Conservation (phyloP, 2,113 vertebrate genomes). For the Planiliza haematocheilus region DNA sequence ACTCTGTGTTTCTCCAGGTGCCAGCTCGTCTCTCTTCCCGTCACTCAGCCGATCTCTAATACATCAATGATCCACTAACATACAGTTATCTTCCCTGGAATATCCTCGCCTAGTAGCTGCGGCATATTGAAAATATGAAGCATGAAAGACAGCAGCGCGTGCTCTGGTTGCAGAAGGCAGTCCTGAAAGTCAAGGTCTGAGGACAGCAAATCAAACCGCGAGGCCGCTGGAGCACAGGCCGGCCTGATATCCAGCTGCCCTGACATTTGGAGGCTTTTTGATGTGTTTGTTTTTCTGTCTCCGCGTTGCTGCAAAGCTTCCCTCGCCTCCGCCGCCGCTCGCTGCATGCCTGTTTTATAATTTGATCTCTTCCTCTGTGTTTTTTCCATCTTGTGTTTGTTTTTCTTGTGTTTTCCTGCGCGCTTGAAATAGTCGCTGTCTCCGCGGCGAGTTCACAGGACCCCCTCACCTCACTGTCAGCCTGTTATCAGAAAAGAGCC, state of each 20-base stretch:
- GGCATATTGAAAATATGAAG: neutral
- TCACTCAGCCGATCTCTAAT: slow-evolving; percentile 27
- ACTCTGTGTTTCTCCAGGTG: slow-evolving; percentile 36
- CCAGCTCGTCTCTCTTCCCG: slow-evolving; percentile 6
- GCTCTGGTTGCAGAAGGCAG: slow-evolving; percentile 18
- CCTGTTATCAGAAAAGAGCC: slow-evolving; percentile 63
- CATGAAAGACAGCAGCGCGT: neutral
- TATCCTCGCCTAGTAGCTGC: neutral
- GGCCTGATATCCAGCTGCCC: slow-evolving; percentile 54
- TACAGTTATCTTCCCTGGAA: neutral
- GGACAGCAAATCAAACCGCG: slow-evolving; percentile 25
- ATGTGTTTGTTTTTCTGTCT: slow-evolving; percentile 46
- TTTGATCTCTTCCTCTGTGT: slow-evolving; percentile 7
- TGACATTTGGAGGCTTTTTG: slow-evolving; percentile 70
- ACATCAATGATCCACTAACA: neutral
- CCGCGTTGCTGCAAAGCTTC: slow-evolving; percentile 13
- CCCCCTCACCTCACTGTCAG: slow-evolving; percentile 48
- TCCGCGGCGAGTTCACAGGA: slow-evolving; percentile 19
- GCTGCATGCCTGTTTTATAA: slow-evolving; percentile 15
- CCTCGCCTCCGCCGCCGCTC: slow-evolving; percentile 28
- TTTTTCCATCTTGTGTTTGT: neutral
- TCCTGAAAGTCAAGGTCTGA: slow-evolving; percentile 24
- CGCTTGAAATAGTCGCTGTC: slow-evolving; percentile 3
- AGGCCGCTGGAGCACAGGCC: neutral
- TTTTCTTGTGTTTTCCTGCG: slow-evolving; percentile 15